Percentiles rank a stretch among this genome's conserved stretches.
These are phyloP conservation scores for Pseudococcus longispinus DNA, from an alignment of 2,888 invertebrate species.

Conservation along the genomic window DNA sequence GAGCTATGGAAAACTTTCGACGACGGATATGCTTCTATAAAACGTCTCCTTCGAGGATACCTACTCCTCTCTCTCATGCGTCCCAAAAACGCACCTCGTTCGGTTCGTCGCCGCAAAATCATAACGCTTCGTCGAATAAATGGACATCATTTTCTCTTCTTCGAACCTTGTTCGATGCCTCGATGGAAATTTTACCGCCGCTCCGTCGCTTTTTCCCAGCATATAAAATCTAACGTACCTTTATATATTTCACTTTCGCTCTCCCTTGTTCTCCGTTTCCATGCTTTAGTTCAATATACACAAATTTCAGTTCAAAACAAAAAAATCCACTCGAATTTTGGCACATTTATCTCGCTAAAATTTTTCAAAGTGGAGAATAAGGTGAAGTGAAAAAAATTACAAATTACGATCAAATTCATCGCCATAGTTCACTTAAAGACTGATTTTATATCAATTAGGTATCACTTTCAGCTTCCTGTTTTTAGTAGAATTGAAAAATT, in stretches of 20 bases:
- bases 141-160: background rate
- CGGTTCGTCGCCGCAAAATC: background rate
- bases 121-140: constrained; percentile 28
- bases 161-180: background rate
- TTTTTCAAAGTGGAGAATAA: too few relatives aligned
- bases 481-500: too few relatives aligned
- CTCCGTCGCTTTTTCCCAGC: background rate
- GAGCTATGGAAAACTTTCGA: constrained; percentile 1
- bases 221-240: background rate
- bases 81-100: background rate
- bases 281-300: too few relatives aligned
- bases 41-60: constrained; percentile 28
- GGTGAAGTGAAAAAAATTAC: too few relatives aligned
- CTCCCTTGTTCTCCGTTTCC: background rate
- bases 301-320: too few relatives aligned
- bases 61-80: background rate
- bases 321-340: background rate
- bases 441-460: too few relatives aligned
- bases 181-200: background rate
- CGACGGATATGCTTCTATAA: background rate
- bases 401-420: too few relatives aligned
- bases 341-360: background rate
- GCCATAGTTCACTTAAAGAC: too few relatives aligned
- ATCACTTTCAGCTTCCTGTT: too few relatives aligned
- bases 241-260: background rate